Evolutionary conservation across 2,888 invertebrate species (phyloP).

Genomic region (Thumatha senex): DNA sequence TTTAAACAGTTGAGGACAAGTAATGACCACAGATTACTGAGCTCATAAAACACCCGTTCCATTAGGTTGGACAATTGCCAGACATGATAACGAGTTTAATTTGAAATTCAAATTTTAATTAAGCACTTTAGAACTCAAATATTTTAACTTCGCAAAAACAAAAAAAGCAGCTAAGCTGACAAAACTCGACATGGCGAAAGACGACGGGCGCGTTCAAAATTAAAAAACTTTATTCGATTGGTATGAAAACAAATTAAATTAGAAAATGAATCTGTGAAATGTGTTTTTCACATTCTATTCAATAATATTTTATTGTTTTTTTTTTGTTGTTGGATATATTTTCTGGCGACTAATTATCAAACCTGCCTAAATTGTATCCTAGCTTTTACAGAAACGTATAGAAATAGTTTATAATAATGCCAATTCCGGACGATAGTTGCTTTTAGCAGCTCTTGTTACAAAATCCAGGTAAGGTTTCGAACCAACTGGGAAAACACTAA

Average conservation of each 20-base stretch:
- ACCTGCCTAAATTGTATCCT: too few relatives aligned
- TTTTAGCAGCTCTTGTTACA: too few relatives aligned
- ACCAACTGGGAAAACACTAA: too few relatives aligned
- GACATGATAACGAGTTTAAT: slow-evolving; percentile 5
- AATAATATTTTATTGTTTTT: too few relatives aligned
- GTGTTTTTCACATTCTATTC: too few relatives aligned
- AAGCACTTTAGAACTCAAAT: not conserved
- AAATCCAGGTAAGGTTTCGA: too few relatives aligned
- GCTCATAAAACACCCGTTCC: not conserved
- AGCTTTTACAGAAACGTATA: too few relatives aligned
- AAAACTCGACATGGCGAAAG: not conserved
- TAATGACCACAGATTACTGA: not conserved
- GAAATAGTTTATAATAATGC: too few relatives aligned
- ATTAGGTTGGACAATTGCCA: not conserved
- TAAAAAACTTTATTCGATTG: slow-evolving; percentile 27
- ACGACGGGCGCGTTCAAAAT: slow-evolving; percentile 28
- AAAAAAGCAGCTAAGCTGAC: not conserved
- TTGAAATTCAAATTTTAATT: slow-evolving; percentile 1
- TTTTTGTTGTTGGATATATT: too few relatives aligned
- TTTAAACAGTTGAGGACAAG: not conserved
- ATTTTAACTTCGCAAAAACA: slow-evolving; percentile 1
- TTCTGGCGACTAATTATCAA: too few relatives aligned
- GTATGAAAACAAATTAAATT: not conserved
- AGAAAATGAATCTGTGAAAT: not conserved
- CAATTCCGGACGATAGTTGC: too few relatives aligned